Evolutionary conservation across 2,797 vertebrate species (phyloP), one percentile per base, ranked within the genome.

Genomic region (Chrysocyon brachyurus): DNA sequence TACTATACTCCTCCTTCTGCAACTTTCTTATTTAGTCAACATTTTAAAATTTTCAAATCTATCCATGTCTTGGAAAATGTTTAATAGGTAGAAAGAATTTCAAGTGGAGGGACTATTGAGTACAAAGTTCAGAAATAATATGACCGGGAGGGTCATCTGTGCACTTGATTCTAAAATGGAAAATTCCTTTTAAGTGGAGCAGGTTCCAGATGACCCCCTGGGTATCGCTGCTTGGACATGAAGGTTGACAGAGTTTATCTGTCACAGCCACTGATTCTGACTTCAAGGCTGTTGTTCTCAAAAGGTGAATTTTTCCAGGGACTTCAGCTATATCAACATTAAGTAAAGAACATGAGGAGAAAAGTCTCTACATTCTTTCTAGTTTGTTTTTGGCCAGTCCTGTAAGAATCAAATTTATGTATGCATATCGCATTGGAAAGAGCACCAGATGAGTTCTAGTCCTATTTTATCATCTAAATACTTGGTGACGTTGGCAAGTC

Each of bases 271-370:
- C 78, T 54, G 57, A 75, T 56, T 75, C 88, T 90, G 28, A 70
- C 36, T 61, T 75, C 33, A 68, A 89, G 79, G 33, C 26, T 54
- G 4, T 59, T 93, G 77, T 36, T 90, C 24, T 59, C 31, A 26
- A 85, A 88, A 83, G 33, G 59, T 40, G 64, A 90, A n/a, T 90
- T 87, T 46, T 95, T 94, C 52, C 79, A 89, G 52, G 19, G 19
- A 89, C 40, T n/a, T 96, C 46, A 89, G 73, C 31, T 49, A 22
- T 57, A 14, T 72, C 52, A 87, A 87, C 77, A 87, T 46, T 56
- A 64, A 77, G 54, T 84, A 56, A 81, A 90, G 21, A 90, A 78
- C 22, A 12, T 1, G n/a, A 24, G 21, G 16, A 15, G 54, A 54
- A 0, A 14, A 15, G 10, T 72, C 14, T 92, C 28, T 56, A 21